Base-by-base conservation (phyloP, 2,113 vertebrate genomes). In the Corythornis cristatus region DNA sequence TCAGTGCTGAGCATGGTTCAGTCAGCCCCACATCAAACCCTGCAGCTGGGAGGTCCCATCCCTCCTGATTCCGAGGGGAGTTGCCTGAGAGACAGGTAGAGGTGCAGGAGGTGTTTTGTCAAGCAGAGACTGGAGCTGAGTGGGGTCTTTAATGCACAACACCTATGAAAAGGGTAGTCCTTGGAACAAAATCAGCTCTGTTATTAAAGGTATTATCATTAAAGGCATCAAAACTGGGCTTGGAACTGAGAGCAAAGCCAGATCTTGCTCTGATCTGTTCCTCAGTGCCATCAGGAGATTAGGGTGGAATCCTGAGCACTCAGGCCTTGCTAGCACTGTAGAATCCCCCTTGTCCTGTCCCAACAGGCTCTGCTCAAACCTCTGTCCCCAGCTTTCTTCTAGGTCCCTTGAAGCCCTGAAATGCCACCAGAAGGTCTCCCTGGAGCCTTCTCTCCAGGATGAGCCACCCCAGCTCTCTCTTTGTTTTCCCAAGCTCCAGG, bases 21-120 rank as follows among this genome's bases (percentile, higher is more conserved):
- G 40, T 50, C 64, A 45, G 33, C 29, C 40, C 22, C 7, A 5
- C 26, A 26, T 26, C 2, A 3, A 16, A 11, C 0, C 2, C 4
- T 15, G 20, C 64, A 54, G 46, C 20, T 12, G 6, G 5, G 42
- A 75, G 70, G 23, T 60, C 50, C 53, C 42, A 35, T 33, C 18
- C 18, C 23, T 66, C 58, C 68, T 6, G 57, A 48, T 13, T 35
- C 23, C 25, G 11, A 26, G 66, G n/a, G 20, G 46, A 23, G 28
- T 3, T n/a, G 19, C 15, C 33, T 18, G 25, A n/a, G 29, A 62
- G 37, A 70, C 7, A 51, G 50, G 50, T 51, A 51, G 12, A 51
- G 50, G 13, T 25, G 50, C 4, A 29, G 65, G 45, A 58, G 11
- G 13, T 18, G 26, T 23, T 74, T 37, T 33, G 31, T 46, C 45